A percentile compares a stretch with the other conserved stretches of the same genome.
Conservation (phyloP, 2,888 invertebrate species). For the Agrilus cyanescens region DNA sequence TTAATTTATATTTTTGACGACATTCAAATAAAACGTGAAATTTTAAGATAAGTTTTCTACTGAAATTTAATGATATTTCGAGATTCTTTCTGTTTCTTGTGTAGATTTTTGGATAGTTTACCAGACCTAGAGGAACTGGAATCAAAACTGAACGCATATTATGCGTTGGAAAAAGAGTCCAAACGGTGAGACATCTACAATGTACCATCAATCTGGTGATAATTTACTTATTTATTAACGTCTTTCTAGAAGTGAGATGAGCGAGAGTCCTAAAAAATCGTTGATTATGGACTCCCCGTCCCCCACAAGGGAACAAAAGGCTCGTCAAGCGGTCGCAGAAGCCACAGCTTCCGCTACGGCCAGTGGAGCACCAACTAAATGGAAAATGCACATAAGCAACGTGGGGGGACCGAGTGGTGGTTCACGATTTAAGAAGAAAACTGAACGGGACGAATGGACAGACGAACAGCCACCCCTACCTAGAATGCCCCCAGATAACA, state of each 20-base stretch:
- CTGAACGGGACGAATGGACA: slow-evolving; percentile 32
- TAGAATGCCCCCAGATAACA: no score
- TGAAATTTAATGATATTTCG: no score
- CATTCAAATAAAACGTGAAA: no score
- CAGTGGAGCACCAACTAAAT: slow-evolving; percentile 45
- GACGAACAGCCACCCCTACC: slow-evolving; percentile 15
- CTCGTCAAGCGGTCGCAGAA: slow-evolving; percentile 39
- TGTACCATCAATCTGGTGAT: background rate
- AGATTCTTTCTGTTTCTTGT: slow-evolving; percentile 12
- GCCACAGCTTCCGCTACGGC: slow-evolving; percentile 37
- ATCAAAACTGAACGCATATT: slow-evolving; percentile 66
- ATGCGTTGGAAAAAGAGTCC: slow-evolving; percentile 59
- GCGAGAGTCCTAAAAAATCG: slow-evolving; percentile 27
- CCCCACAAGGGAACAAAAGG: slow-evolving; percentile 35
- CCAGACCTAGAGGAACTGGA: slow-evolving; percentile 66
- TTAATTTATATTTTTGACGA: no score
- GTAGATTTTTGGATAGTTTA: slow-evolving; percentile 51
- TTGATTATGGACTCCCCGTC: slow-evolving; percentile 33
- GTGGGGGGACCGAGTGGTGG: slow-evolving; percentile 35
- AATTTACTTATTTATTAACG: background rate
- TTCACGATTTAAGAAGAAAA: slow-evolving; percentile 50
- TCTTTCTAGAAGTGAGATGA: slow-evolving; percentile 25
- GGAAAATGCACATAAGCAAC: slow-evolving; percentile 59
- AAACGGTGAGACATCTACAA: slow-evolving; percentile 37
- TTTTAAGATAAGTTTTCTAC: no score